Base-by-base conservation (phyloP, 2,113 vertebrate species). In the Zosterops lateralis region DNA sequence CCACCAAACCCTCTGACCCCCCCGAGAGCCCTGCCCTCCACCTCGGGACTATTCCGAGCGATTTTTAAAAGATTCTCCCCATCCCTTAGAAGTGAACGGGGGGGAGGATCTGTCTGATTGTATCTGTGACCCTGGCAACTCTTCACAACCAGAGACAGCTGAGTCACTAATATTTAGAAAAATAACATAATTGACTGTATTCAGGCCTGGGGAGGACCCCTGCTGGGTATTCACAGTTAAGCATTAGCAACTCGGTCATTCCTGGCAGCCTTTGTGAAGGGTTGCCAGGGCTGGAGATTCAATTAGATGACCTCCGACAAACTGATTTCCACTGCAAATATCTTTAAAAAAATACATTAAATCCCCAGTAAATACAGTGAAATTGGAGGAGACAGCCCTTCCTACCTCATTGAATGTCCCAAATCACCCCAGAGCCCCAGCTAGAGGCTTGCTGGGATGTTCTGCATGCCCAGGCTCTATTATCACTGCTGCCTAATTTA, bases 111-210 rank as follows among this genome's bases (percentile, higher is more conserved):
- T 90, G 78, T 89, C 92, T 93, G 89, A 94, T 96, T 97, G 92
- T 95, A 95, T 95, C 95, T 86, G 93, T 97, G 96, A 97, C 93
- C 94, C 92, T 95, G 95, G 92, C 97, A 97, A 95, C 84, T 87
- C 80, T 96, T 97, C 95, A 96, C 96, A 97, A 97, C 96, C 91
- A 95, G 89, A 96, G 95, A 97, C 93, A 97, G 94, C 93, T 97
- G 97, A 97, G 95, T 97, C 97, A 96, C 96, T 97, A 97, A 96
- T 97, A 97, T 98, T 98, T 97, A 95, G 95, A 97, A 96, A 97
- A 97, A 97, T 95, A 97, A 97, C 90, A 96, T 96, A 97, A 92
- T 88, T 95, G 92, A 95, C 94, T 97, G 94, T 92, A 96, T 97
- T 97, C 96, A 97, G 93, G 89, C 95, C 65, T 87, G 91, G 3